A percentile compares a stretch with the other conserved stretches of the same genome.
Evolutionary conservation across 35 echinoderm and acorn worm genomes (phyloP).

Genomic region (Holothuria glaberrima): DNA sequence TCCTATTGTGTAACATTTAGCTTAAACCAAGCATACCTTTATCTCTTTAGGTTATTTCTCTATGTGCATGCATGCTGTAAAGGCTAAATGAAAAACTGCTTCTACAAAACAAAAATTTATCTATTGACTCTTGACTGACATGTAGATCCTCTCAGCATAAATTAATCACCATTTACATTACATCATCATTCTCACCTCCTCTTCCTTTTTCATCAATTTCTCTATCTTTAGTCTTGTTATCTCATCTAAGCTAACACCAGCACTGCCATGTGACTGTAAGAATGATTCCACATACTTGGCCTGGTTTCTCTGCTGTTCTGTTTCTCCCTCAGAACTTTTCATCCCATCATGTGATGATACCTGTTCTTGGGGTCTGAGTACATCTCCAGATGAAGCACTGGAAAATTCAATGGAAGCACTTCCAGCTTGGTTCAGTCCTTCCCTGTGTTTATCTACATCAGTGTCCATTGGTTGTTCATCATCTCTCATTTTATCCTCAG

Average conservation of each 20-base stretch:
- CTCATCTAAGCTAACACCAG: slow-evolving; percentile 15
- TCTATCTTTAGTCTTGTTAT: slow-evolving; percentile 51
- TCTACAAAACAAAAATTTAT: too few relatives aligned
- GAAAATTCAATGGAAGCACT: too few relatives aligned
- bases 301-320: not conserved
- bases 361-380: not conserved
- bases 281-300: slow-evolving; percentile 22
- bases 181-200: slow-evolving; percentile 46
- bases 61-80: too few relatives aligned
- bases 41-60: too few relatives aligned
- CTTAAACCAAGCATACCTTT: too few relatives aligned
- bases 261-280: slow-evolving; percentile 4
- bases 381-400: not conserved
- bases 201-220: slow-evolving; percentile 55
- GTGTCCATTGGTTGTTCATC: slow-evolving; percentile 22
- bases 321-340: not conserved
- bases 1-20: too few relatives aligned
- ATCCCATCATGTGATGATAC: not conserved
- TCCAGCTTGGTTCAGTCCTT: too few relatives aligned
- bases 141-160: too few relatives aligned
- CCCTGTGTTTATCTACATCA: not conserved
- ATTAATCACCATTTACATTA: not conserved
- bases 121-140: too few relatives aligned
- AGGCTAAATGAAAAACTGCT: too few relatives aligned
- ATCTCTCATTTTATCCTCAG: too few relatives aligned